These are phyloP conservation scores for Pseudolycoriella hygida DNA, from an alignment of 2,888 invertebrate species.

Conservation along the genomic window DNA sequence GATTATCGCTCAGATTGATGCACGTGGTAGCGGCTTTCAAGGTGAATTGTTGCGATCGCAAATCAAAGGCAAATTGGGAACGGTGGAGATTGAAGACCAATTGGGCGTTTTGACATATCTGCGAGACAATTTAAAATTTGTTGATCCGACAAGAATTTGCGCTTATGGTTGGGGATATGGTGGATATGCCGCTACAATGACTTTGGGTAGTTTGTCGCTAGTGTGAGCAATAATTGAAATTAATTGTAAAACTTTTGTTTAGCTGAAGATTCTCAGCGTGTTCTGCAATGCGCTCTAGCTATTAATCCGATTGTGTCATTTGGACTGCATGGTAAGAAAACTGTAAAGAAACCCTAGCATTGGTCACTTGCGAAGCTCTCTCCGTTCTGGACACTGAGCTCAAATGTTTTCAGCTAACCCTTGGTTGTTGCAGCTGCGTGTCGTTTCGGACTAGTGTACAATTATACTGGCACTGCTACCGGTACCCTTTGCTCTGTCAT, in stretches of 20 bases:
- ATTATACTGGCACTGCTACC: no score
- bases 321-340: slow-evolving; percentile 54
- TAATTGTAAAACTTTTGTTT: no score
- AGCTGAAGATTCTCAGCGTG: slow-evolving; percentile 52
- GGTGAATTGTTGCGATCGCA: slow-evolving; percentile 57
- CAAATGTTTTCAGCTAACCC: no score
- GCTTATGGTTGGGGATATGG: slow-evolving; percentile 81
- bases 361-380: no score
- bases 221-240: no score
- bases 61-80: slow-evolving; percentile 53
- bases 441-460: no score
- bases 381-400: no score
- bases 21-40: slow-evolving; percentile 68
- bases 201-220: no score
- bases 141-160: slow-evolving; percentile 63
- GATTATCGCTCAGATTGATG: slow-evolving; percentile 78
- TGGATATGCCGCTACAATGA: slow-evolving; percentile 66
- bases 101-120: slow-evolving; percentile 53
- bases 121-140: slow-evolving; percentile 59
- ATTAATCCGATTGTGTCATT: slow-evolving; percentile 79
- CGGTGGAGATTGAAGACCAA: slow-evolving; percentile 62
- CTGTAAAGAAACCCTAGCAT: no score
- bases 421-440: no score
- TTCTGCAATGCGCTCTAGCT: slow-evolving; percentile 70
- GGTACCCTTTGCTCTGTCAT: no score